Evolutionary conservation across 2,888 invertebrate species (phyloP).

Genomic region (Andrena hattorfiana): DNA sequence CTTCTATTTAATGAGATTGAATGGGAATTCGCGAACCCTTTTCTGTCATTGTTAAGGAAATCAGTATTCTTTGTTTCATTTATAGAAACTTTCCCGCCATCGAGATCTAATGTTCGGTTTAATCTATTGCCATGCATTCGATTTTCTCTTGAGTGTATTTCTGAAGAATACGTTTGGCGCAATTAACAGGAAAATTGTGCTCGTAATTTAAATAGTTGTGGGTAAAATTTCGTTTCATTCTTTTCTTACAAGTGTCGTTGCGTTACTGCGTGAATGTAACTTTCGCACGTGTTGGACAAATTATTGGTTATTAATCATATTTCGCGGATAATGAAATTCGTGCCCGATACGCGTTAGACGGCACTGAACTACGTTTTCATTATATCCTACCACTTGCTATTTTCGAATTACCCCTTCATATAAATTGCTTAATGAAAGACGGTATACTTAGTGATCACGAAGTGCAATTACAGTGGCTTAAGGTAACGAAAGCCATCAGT

Average conservation of each 20-base stretch:
- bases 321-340: constrained; percentile 22
- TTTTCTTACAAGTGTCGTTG: too few relatives aligned
- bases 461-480: constrained; percentile 11
- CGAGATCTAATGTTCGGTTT: too few relatives aligned
- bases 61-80: too few relatives aligned
- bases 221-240: too few relatives aligned
- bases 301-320: constrained; percentile 32
- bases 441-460: neutral
- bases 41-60: neutral
- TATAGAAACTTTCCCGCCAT: too few relatives aligned
- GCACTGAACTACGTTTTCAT: constrained; percentile 3
- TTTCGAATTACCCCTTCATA: constrained; percentile 37
- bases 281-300: constrained; percentile 7
- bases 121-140: too few relatives aligned
- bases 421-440: constrained; percentile 28
- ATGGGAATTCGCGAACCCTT: neutral
- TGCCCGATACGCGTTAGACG: constrained; percentile 17
- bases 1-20: constrained; percentile 28
- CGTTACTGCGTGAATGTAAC: constrained; percentile 6
- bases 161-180: too few relatives aligned
- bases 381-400: constrained; percentile 16
- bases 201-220: too few relatives aligned
- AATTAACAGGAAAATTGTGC: too few relatives aligned
- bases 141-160: too few relatives aligned
- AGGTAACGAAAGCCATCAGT: neutral